phyloP scores from a whole-genome alignment of 1,140 invertebrate species.

The Drosophila parabipectinata region DNA sequence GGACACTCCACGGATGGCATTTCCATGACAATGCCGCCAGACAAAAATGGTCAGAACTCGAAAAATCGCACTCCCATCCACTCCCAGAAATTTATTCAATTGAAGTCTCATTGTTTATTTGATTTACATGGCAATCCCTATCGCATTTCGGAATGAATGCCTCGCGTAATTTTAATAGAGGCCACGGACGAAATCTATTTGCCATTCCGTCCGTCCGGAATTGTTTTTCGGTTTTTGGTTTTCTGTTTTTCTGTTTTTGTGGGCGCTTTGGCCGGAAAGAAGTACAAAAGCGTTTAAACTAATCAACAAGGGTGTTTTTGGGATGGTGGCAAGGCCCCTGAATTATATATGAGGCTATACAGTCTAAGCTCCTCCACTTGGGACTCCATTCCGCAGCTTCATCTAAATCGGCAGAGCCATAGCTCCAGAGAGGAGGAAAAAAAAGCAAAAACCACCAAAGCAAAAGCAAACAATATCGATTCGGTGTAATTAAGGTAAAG shows the following conservation, averaged over 20 bases:
- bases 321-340: constrained; percentile 11
- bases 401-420: background rate
- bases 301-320: constrained; percentile 53
- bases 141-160: background rate
- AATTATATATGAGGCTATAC: constrained; percentile 45
- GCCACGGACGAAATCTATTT: constrained; percentile 10
- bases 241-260: background rate
- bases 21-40: background rate
- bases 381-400: constrained; percentile 32
- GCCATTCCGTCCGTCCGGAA: background rate
- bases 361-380: constrained; percentile 7
- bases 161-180: constrained; percentile 6
- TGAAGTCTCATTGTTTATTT: background rate
- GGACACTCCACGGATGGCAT: background rate
- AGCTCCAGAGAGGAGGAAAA: background rate
- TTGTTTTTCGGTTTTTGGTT: background rate
- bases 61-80: background rate
- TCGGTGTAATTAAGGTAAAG: constrained; percentile 50
- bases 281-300: constrained; percentile 46
- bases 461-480: constrained; percentile 42
- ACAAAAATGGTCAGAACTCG: background rate
- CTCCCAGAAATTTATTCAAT: background rate
- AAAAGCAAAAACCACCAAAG: background rate
- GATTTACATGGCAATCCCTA: constrained; percentile 1
- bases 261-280: background rate